These are phyloP conservation scores for Rhagophthalmus giganteus DNA, from an alignment of 2,888 invertebrate genomes.

Conservation along the genomic window DNA sequence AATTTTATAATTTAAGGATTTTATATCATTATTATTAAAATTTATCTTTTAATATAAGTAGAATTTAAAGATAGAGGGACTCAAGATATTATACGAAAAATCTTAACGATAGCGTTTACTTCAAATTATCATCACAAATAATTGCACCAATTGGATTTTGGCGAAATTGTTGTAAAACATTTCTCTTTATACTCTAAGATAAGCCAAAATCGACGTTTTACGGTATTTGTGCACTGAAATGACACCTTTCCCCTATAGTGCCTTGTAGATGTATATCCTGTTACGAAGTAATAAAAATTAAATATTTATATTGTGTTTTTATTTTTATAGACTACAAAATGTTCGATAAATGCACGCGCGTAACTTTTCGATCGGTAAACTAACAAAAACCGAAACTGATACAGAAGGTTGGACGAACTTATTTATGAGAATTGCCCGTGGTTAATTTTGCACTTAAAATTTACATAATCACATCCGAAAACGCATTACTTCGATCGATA, in stretches of 20 bases:
- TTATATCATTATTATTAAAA: conserved; percentile 14
- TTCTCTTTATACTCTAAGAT: conserved; percentile 10
- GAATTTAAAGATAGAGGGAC: conserved; percentile 16
- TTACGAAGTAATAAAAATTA: conserved; percentile 18
- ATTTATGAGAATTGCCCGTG: no score
- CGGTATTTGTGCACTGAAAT: conserved; percentile 25
- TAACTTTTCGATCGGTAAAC: no score
- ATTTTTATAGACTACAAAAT: no score
- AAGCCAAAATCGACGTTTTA: conserved; percentile 13
- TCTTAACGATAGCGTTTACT: conserved; percentile 1
- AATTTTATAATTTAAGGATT: conserved; percentile 14
- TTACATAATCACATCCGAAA: no score
- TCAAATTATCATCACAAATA: neutral
- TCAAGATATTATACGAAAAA: conserved; percentile 10
- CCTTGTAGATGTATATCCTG: conserved; percentile 34
- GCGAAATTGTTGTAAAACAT: conserved; percentile 4
- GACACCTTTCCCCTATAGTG: conserved; percentile 35
- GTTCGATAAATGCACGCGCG: no score
- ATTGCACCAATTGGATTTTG: conserved; percentile 23
- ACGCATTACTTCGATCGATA: no score
- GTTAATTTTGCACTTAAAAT: no score
- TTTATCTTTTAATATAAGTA: conserved; percentile 6
- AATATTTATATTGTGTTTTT: neutral
- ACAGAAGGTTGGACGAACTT: no score
- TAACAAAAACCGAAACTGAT: no score